Evolutionary conservation across 2,888 invertebrate genomes (phyloP).

Genomic region (Cheilosia pagana): DNA sequence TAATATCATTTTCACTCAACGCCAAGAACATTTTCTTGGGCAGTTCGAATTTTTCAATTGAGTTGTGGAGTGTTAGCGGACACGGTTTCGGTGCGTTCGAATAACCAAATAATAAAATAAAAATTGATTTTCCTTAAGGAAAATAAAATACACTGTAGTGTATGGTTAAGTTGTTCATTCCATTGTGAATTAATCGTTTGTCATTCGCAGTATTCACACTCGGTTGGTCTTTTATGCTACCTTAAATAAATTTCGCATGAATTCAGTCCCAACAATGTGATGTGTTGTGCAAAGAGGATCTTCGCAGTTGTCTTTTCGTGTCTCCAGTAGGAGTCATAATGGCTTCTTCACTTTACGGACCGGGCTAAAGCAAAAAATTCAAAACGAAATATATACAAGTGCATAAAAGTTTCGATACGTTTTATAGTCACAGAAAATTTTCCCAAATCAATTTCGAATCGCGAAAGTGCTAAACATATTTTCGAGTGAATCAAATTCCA

Average conservation of each 20-base stretch:
- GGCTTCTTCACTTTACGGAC: slow-evolving; percentile 71
- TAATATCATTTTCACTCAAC: slow-evolving; percentile 58
- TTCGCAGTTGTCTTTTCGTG: slow-evolving; percentile 27
- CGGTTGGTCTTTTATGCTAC: background rate
- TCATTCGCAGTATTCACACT: background rate
- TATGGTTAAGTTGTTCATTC: slow-evolving; percentile 7
- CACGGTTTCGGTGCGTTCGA: slow-evolving; percentile 60
- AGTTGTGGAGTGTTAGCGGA: slow-evolving; percentile 53
- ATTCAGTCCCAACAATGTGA: slow-evolving; percentile 26
- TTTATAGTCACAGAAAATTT: slow-evolving; percentile 12
- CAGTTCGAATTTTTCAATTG: slow-evolving; percentile 72
- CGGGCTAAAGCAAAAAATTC: slow-evolving; percentile 52
- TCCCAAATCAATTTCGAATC: background rate
- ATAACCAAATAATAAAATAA: slow-evolving; percentile 38
- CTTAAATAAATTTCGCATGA: background rate
- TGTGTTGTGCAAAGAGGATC: slow-evolving; percentile 36
- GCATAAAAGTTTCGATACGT: slow-evolving; percentile 13
- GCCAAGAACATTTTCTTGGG: slow-evolving; percentile 58
- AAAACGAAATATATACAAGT: slow-evolving; percentile 4
- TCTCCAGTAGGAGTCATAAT: slow-evolving; percentile 59
- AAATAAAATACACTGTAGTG: slow-evolving; percentile 3
- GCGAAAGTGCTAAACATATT: slow-evolving; percentile 35
- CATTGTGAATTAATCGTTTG: background rate
- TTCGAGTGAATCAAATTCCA: slow-evolving; percentile 36
- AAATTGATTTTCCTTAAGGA: slow-evolving; percentile 16